These are phyloP conservation scores for Colius striatus DNA, from an alignment of 2,113 vertebrate genomes.

Conservation along the genomic window DNA sequence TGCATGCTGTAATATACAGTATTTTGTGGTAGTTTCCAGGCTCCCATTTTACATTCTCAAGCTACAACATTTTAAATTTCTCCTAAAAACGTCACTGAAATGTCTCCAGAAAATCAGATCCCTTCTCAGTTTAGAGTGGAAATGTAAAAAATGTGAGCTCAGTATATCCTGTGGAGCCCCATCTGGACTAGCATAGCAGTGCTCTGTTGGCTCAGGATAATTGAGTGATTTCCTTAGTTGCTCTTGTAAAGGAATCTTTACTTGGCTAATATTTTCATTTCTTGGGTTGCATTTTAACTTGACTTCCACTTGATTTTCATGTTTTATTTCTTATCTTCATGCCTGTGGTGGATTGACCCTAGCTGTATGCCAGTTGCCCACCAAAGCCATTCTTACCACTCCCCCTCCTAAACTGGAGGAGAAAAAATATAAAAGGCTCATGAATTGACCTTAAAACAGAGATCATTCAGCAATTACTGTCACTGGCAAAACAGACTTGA, in stretches of 20 bases:
- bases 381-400: neutral
- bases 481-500: fast-evolving
- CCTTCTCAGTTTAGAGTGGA: neutral
- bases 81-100: neutral
- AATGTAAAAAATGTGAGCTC: neutral
- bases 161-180: conserved; percentile 20
- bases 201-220: neutral
- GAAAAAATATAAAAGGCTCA: neutral
- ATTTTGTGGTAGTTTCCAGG: neutral
- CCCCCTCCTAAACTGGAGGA: neutral
- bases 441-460: neutral
- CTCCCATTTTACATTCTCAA: neutral
- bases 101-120: neutral
- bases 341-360: neutral
- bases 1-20: neutral
- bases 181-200: conserved; percentile 13
- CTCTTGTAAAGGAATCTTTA: neutral
- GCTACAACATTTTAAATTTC: neutral
- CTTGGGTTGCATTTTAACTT: conserved; percentile 7
- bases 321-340: neutral
- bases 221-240: conserved; percentile 11
- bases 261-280: neutral
- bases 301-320: neutral
- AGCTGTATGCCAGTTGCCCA: neutral
- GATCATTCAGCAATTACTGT: neutral